Evolutionary conservation across 2,113 vertebrate species (phyloP), one percentile per base, ranked within the genome.

Genomic region (Zosterops hypoxanthus): DNA sequence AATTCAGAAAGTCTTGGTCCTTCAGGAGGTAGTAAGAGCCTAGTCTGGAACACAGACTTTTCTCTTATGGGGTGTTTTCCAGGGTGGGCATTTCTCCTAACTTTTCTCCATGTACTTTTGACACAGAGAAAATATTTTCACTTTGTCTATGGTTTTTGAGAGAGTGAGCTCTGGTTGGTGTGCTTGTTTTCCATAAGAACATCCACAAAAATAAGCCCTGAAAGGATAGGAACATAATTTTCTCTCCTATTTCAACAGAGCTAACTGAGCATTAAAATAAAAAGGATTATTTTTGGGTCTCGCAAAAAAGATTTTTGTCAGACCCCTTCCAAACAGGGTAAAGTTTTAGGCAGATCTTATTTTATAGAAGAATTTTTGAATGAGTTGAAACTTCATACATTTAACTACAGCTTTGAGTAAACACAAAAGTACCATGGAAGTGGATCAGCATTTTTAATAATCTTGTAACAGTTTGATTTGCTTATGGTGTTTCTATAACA

Each of bases 91-190:
- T 50, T 94, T 76, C 79, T 92, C 41, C 9, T 55, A 39, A 39
- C 11, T 59, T 83, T 65, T 31, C 9, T 46, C 4, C 19, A 18
- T 0, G 1, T 34, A 22, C 31, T 72, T 81, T 44, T 82, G 21
- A 55, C 19, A 33, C 15, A 47, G 33, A 53, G 17, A 39, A 83
- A 49, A 80, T 64, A 6, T 21, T 78, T 59, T 39, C 33, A 12
- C 2, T 0, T 47, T 60, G 6, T 34, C 13, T 25, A 0, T 69
- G 31, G 1, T 5, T 90, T 83, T 65, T 65, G 50, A 53, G 47
- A 14, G 36, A 21, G 33, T 17, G 41, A 69, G 23, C 52, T 73
- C 5, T 66, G 39, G 20, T 50, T 83, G 28, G 5, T 34, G 3
- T 28, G 17, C 18, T 47, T 7, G 6, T 79, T 78, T 53, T 79